Conservation (phyloP, 2,113 vertebrate species). For the Anoura caudifer region DNA sequence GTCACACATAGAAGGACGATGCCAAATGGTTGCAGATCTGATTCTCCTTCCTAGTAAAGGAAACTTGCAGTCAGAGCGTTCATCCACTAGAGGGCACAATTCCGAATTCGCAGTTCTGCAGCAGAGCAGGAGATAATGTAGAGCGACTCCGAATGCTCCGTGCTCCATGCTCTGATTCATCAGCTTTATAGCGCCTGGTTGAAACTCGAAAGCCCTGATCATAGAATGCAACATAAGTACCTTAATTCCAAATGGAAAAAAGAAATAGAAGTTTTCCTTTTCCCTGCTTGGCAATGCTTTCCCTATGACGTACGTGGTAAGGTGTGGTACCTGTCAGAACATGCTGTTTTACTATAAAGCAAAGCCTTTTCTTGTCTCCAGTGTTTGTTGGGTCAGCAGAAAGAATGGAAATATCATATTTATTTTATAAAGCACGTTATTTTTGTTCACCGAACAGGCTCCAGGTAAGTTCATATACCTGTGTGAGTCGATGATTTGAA, state of each 20-base stretch:
- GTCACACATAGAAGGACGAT: neutral
- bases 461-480: neutral
- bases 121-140: neutral
- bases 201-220: neutral
- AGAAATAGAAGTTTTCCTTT: slow-evolving; percentile 3
- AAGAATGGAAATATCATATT: neutral
- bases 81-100: slow-evolving; percentile 46
- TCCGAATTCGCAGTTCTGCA: neutral
- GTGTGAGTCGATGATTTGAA: neutral
- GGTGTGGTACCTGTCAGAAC: neutral
- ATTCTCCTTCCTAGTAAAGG: neutral
- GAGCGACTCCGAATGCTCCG: too few relatives aligned
- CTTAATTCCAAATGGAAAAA: slow-evolving; percentile 12
- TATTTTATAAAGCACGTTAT: neutral
- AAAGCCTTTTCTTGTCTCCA: neutral
- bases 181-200: neutral
- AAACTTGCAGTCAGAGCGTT: neutral
- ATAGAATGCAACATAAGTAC: neutral
- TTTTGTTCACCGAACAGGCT: neutral
- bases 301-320: neutral
- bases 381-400: neutral
- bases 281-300: neutral
- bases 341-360: neutral
- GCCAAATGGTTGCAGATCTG: neutral
- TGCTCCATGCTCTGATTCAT: neutral